phyloP scores from a whole-genome alignment of 1,140 invertebrate species.

The Drosophila trapezifrons region DNA sequence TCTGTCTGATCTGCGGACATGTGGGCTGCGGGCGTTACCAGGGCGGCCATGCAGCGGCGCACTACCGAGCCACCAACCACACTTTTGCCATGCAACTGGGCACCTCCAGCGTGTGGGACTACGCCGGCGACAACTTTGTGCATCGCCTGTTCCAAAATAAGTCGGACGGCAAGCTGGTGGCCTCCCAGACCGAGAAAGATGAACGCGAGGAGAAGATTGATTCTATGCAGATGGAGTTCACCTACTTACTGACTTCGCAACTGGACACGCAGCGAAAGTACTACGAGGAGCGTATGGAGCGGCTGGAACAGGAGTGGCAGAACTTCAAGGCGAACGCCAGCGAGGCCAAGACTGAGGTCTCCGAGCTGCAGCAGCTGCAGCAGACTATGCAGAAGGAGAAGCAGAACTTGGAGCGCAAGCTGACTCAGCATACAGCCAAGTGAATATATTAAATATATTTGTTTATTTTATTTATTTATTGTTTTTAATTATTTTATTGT shows the following conservation, averaged over 20 bases:
- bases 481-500: not conserved
- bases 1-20: constrained; percentile 99
- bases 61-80: constrained; percentile 97
- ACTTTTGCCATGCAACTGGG: constrained; percentile 98
- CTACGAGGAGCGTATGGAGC: constrained; percentile 93
- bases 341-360: constrained; percentile 85
- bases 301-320: constrained; percentile 85
- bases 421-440: constrained; percentile 86
- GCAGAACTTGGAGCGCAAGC: constrained; percentile 88
- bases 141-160: constrained; percentile 98
- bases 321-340: constrained; percentile 81
- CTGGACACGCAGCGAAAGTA: constrained; percentile 96
- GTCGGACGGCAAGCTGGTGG: constrained; percentile 98
- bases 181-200: constrained; percentile 86
- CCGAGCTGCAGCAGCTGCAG: constrained; percentile 86
- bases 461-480: not conserved
- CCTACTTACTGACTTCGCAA: constrained; percentile 98
- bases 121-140: constrained; percentile 96
- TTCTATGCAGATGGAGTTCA: constrained; percentile 97
- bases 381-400: constrained; percentile 87
- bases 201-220: constrained; percentile 95
- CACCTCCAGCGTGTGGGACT: constrained; percentile 97
- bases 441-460: not conserved
- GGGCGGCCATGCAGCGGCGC: constrained; percentile 90
- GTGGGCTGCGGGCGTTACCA: constrained; percentile 95